Evolutionary conservation across 2,888 invertebrate genomes (phyloP).

Genomic region (Leistus spinibarbis): DNA sequence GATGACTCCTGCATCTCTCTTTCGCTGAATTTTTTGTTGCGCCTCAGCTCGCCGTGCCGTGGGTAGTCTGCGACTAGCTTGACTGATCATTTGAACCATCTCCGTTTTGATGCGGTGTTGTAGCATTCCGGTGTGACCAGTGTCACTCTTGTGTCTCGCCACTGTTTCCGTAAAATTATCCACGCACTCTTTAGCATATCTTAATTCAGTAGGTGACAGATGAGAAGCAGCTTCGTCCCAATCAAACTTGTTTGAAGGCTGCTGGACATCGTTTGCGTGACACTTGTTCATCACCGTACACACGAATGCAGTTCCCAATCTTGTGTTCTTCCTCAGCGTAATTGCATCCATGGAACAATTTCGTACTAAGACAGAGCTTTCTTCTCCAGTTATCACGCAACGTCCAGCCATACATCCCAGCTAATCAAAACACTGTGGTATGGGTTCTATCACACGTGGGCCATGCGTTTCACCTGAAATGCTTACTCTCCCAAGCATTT

Average conservation of each 20-base stretch:
- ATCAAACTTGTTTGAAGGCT: neutral
- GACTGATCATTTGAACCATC: neutral
- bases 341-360: too few relatives aligned
- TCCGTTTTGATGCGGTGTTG: neutral
- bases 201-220: neutral
- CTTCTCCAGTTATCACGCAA: too few relatives aligned
- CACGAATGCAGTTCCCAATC: too few relatives aligned
- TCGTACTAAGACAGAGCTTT: too few relatives aligned
- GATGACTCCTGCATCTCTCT: too few relatives aligned
- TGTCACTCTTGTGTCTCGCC: neutral
- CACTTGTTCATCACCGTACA: too few relatives aligned
- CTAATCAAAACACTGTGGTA: neutral
- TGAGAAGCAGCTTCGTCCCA: neutral
- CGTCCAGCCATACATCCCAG: neutral
- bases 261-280: too few relatives aligned
- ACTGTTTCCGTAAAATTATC: neutral
- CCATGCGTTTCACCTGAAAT: too few relatives aligned
- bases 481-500: slow-evolving; percentile 2
- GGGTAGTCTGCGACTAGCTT: neutral
- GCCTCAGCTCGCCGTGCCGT: neutral
- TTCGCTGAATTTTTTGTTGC: neutral
- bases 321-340: too few relatives aligned
- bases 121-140: neutral
- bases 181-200: neutral
- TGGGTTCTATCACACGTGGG: neutral